Conservation (phyloP, 2,113 vertebrate genomes). For the Pituophis catenifer region DNA sequence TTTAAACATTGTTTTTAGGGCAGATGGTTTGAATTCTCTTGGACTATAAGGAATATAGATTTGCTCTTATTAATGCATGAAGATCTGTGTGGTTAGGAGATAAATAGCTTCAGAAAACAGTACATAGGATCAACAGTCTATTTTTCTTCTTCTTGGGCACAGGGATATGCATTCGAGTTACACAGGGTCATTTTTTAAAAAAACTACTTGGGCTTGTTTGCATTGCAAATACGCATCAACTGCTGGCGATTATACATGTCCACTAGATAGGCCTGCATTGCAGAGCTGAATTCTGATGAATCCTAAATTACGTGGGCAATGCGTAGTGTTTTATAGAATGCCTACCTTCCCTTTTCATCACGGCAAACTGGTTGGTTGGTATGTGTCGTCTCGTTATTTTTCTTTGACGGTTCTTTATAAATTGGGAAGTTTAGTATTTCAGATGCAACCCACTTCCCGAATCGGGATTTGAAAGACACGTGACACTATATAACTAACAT, state of each 20-base stretch:
- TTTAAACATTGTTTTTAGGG: not conserved
- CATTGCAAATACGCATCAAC: slow-evolving; percentile 1
- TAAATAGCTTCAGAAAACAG: not conserved
- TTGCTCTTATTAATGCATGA: not conserved
- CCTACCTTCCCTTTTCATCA: not conserved
- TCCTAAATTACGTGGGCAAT: not conserved
- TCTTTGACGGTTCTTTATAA: not conserved
- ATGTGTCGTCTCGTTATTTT: not conserved
- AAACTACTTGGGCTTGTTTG: not conserved
- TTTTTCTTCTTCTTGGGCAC: not conserved
- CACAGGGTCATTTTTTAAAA: not conserved
- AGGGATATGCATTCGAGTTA: not conserved
- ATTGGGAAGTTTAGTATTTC: not conserved
- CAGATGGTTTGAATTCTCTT: not conserved
- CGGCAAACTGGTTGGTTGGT: not conserved
- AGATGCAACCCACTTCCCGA: not conserved
- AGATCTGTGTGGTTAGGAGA: not conserved
- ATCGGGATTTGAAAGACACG: not conserved
- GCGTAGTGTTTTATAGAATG: too few relatives aligned
- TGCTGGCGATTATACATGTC: not conserved
- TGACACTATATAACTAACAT: not conserved
- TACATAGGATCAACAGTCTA: not conserved
- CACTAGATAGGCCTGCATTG: slow-evolving; percentile 4
- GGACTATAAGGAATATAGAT: not conserved
- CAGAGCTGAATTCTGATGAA: not conserved